Evolutionary conservation across 2,797 vertebrate species (phyloP).

Genomic region (Myripristis jacobus): DNA sequence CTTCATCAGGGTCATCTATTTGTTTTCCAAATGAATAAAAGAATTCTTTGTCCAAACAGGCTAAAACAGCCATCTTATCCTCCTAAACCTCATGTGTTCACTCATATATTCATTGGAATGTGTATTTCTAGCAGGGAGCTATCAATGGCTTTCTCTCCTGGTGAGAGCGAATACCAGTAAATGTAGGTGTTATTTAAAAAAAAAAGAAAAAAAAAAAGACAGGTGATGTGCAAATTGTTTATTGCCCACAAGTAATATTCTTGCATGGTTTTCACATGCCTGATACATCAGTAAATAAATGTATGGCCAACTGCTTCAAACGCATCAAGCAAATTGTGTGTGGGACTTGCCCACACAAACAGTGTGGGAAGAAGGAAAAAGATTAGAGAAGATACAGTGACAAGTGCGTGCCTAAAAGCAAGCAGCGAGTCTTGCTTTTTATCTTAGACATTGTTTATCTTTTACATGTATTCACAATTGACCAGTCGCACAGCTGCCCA

Average conservation of each 20-base stretch:
- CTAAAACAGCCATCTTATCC: no score
- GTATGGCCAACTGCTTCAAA: neutral
- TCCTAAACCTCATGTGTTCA: no score
- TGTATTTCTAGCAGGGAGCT: no score
- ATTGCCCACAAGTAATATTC: neutral
- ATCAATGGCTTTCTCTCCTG: no score
- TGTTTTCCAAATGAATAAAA: no score
- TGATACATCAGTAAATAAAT: neutral
- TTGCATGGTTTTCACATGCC: neutral
- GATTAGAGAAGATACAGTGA: neutral
- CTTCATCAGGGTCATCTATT: no score
- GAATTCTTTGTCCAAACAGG: no score
- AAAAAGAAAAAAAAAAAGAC: neutral
- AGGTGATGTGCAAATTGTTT: neutral
- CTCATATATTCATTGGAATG: no score
- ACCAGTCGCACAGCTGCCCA: neutral
- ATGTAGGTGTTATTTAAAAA: no score
- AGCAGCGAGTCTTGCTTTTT: neutral
- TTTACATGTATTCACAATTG: neutral
- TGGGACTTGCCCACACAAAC: conserved; percentile 1
- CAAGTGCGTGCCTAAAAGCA: neutral
- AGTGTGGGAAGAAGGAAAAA: neutral
- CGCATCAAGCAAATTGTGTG: neutral
- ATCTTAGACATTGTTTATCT: neutral
- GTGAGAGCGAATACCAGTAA: no score